Conservation (phyloP, 1,140 invertebrate genomes). For the Leptinotarsa lineolata region DNA sequence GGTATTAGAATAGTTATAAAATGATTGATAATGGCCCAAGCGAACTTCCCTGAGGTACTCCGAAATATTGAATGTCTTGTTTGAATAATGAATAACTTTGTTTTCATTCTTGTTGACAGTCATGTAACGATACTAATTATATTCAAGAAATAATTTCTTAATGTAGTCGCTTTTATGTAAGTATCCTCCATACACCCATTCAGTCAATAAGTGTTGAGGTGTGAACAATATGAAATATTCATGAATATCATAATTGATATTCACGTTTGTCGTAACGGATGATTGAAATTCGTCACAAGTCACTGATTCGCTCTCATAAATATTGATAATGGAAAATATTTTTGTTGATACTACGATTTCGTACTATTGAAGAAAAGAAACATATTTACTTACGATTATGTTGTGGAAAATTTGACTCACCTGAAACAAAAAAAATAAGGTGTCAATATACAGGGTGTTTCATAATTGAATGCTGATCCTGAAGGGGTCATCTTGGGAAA, state of each 20-base stretch:
- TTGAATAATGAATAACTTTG: too few relatives aligned
- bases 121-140: too few relatives aligned
- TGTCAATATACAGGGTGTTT: neutral
- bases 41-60: too few relatives aligned
- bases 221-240: neutral
- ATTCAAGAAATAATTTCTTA: too few relatives aligned
- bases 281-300: conserved; percentile 1
- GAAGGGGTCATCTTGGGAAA: too few relatives aligned
- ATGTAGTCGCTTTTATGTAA: neutral
- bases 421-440: neutral
- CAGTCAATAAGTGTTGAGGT: neutral
- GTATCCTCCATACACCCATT: neutral
- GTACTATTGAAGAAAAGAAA: neutral
- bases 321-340: conserved; percentile 1
- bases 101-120: too few relatives aligned
- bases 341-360: neutral
- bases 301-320: neutral
- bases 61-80: too few relatives aligned
- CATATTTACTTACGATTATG: neutral
- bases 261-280: neutral
- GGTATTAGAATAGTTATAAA: too few relatives aligned
- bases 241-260: conserved; percentile 1
- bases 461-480: too few relatives aligned
- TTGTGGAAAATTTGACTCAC: neutral
- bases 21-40: too few relatives aligned